These are phyloP conservation scores for Australoheros facetus DNA, from an alignment of 2,797 vertebrate species.

Conservation along the genomic window DNA sequence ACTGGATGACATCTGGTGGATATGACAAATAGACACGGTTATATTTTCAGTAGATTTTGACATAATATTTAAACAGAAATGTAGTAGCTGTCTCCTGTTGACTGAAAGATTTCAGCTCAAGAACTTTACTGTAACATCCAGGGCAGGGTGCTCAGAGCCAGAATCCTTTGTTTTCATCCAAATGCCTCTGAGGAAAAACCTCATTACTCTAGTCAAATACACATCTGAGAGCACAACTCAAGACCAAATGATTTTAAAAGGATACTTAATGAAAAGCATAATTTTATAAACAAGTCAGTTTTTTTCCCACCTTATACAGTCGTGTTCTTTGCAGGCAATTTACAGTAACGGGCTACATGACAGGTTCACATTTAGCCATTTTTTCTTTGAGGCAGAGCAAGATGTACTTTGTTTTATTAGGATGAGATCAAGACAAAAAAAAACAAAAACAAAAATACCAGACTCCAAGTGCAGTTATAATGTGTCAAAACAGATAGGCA, in stretches of 20 bases:
- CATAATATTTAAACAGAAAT: constrained; percentile 21
- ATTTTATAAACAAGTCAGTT: not conserved
- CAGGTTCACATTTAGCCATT: constrained; percentile 27
- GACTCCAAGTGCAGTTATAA: constrained; percentile 35
- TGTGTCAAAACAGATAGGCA: constrained; percentile 49
- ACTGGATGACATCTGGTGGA: constrained; percentile 48
- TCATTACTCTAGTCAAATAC: constrained; percentile 5
- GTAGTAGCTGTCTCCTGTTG: not conserved
- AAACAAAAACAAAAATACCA: not conserved
- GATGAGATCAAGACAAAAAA: constrained; percentile 27
- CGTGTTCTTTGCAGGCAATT: constrained; percentile 13
- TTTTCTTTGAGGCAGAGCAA: constrained; percentile 23
- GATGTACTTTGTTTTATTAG: constrained; percentile 29
- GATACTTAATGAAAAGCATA: not conserved
- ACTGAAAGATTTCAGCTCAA: not conserved
- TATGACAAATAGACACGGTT: constrained; percentile 32
- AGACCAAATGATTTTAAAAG: not conserved
- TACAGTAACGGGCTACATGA: constrained; percentile 13
- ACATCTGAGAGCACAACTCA: not conserved
- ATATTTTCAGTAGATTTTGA: constrained; percentile 26
- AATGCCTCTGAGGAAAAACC: not conserved
- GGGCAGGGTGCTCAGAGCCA: not conserved
- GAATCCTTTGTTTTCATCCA: not conserved
- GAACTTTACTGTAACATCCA: not conserved
- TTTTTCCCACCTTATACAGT: constrained; percentile 15